phyloP scores from a whole-genome alignment of 2,888 invertebrate species.

The Xylota segnis region DNA sequence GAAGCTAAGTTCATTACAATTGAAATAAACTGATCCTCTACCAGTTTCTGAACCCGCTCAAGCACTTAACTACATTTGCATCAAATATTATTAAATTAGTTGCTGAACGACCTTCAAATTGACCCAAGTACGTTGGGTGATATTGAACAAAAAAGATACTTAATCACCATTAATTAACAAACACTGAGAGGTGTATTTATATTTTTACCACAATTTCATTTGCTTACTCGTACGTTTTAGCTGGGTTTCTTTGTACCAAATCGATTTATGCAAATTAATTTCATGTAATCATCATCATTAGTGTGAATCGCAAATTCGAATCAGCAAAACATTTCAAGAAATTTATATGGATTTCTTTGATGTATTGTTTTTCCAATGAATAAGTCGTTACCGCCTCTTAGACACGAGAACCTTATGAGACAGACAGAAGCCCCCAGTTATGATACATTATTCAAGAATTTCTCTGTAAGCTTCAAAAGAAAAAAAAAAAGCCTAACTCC shows the following conservation, averaged over 20 bases:
- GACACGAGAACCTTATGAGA: not conserved
- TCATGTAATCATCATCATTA: not conserved
- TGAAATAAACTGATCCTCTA: not conserved
- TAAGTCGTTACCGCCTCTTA: slow-evolving; percentile 14
- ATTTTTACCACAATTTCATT: not conserved
- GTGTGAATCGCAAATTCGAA: not conserved
- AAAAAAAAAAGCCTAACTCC: not conserved
- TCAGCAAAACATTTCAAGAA: slow-evolving; percentile 5
- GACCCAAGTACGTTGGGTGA: not conserved
- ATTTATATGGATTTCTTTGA: not conserved
- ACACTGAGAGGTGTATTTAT: not conserved
- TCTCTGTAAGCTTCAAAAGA: not conserved
- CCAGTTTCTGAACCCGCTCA: not conserved
- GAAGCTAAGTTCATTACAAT: not conserved
- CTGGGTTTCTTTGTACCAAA: not conserved
- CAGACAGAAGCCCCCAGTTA: not conserved
- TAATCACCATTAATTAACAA: not conserved
- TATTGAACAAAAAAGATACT: not conserved
- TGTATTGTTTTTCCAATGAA: slow-evolving; percentile 3
- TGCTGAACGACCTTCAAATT: not conserved
- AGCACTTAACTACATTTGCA: not conserved
- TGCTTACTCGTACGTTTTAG: not conserved
- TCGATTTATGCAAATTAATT: slow-evolving; percentile 12
- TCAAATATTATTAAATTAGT: not conserved
- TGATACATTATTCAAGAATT: not conserved